Evolutionary conservation across 1,140 invertebrate genomes (phyloP).

Genomic region (Dendrolimus punctatus): DNA sequence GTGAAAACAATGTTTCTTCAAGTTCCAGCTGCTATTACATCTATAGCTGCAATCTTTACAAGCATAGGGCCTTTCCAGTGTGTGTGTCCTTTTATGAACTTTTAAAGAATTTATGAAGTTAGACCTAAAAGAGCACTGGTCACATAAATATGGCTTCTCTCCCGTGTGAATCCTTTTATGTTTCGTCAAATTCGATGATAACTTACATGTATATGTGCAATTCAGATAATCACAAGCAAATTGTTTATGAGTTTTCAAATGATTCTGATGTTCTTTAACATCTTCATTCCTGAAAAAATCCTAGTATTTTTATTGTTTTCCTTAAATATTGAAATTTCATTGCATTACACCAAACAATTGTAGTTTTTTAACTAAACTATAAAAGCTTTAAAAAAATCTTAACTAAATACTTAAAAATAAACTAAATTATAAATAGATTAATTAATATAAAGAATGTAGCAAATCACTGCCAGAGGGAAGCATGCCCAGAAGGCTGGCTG

Average conservation of each 20-base stretch:
- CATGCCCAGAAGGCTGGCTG: too few relatives aligned
- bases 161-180: constrained; percentile 70
- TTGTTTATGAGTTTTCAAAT: constrained; percentile 15
- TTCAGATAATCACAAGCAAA: constrained; percentile 33
- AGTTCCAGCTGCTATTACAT: constrained; percentile 67
- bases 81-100: constrained; percentile 61
- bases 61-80: constrained; percentile 49
- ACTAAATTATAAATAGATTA: too few relatives aligned
- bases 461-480: too few relatives aligned
- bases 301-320: neutral
- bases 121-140: constrained; percentile 76
- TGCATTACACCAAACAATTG: too few relatives aligned
- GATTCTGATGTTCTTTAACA: constrained; percentile 13
- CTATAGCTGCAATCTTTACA: constrained; percentile 59
- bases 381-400: too few relatives aligned
- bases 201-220: constrained; percentile 41
- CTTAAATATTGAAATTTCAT: too few relatives aligned
- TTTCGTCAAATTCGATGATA: constrained; percentile 52
- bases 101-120: constrained; percentile 59
- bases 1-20: constrained; percentile 62
- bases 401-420: too few relatives aligned
- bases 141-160: constrained; percentile 78
- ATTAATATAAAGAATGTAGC: too few relatives aligned
- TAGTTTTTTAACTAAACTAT: too few relatives aligned
- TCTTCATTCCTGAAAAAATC: constrained; percentile 24